A percentile compares a stretch with the other conserved stretches of the same genome.
Evolutionary conservation across 2,888 invertebrate genomes (phyloP).

Genomic region (Pinctada fucata): DNA sequence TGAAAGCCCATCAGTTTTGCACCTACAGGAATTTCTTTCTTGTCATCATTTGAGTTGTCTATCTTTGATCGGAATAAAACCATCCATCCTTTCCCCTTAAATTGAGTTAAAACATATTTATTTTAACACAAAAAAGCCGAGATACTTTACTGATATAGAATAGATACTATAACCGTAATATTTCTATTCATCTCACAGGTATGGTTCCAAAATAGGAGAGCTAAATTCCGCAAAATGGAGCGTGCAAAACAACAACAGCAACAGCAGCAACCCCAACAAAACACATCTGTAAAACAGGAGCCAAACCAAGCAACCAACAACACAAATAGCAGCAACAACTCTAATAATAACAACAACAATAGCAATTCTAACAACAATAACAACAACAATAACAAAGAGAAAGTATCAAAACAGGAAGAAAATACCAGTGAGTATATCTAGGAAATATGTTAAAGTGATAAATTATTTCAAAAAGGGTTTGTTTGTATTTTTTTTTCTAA

Average conservation of each 20-base stretch:
- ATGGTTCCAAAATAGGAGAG: slow-evolving; percentile 77
- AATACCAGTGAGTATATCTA: slow-evolving; percentile 23
- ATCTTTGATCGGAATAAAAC: too few species aligned
- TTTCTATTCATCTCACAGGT: slow-evolving; percentile 62
- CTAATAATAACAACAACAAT: slow-evolving; percentile 44
- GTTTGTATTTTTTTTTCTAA: too few species aligned
- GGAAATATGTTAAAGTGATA: too few species aligned
- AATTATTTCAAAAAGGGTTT: too few species aligned
- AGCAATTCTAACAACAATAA: slow-evolving; percentile 55
- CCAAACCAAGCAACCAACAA: slow-evolving; percentile 54
- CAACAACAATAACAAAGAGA: slow-evolving; percentile 59
- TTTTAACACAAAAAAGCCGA: too few species aligned
- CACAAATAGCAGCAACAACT: slow-evolving; percentile 53
- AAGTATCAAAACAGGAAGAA: slow-evolving; percentile 61
- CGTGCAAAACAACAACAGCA: slow-evolving; percentile 75
- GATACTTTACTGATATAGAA: too few species aligned
- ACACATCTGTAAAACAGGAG: slow-evolving; percentile 57
- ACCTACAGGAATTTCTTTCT: too few species aligned
- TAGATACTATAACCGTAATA: neutral
- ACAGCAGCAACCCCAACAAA: slow-evolving; percentile 51
- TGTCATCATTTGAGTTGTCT: too few species aligned
- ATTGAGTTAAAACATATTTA: too few species aligned
- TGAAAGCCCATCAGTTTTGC: too few species aligned
- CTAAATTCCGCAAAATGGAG: slow-evolving; percentile 77
- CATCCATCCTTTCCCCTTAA: too few species aligned